A percentile compares a stretch with the other conserved stretches of the same genome.
Evolutionary conservation across 2,113 vertebrate species (phyloP).

Genomic region (Ammodytes marinus): DNA sequence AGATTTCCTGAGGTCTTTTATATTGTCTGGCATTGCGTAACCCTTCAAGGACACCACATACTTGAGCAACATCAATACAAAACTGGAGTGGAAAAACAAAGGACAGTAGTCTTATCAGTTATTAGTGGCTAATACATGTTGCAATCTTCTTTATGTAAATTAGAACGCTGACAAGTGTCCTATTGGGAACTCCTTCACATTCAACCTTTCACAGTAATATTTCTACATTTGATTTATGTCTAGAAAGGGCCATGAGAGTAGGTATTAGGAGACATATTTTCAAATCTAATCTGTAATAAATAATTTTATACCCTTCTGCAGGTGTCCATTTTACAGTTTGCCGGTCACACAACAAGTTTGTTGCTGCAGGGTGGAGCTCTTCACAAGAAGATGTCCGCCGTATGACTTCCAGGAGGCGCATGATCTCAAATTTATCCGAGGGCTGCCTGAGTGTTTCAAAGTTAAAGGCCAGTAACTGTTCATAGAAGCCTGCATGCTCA

Average conservation of each 20-base stretch:
- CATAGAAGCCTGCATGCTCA: constrained; percentile 26
- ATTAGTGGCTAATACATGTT: background rate
- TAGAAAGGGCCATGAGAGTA: background rate
- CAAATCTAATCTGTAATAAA: background rate
- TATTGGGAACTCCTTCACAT: background rate
- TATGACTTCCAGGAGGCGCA: constrained; percentile 33
- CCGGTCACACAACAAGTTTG: background rate
- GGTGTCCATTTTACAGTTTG: fast-evolving
- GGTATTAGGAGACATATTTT: background rate
- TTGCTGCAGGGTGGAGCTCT: background rate
- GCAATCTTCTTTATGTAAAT: background rate
- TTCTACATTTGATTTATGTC: background rate
- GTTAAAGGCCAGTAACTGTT: constrained; percentile 32
- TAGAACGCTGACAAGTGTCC: background rate
- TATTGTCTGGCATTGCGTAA: constrained; percentile 1
- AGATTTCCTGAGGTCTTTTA: background rate
- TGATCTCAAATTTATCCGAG: constrained; percentile 12
- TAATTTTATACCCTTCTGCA: background rate
- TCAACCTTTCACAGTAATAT: background rate
- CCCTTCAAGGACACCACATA: constrained; percentile 1
- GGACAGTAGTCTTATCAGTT: background rate
- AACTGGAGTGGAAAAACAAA: background rate
- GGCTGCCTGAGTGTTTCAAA: background rate
- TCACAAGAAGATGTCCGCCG: background rate
- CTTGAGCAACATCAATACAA: fast-evolving